Evolutionary conservation across 2,888 invertebrate species (phyloP).

Genomic region (Mylabris sibirica): DNA sequence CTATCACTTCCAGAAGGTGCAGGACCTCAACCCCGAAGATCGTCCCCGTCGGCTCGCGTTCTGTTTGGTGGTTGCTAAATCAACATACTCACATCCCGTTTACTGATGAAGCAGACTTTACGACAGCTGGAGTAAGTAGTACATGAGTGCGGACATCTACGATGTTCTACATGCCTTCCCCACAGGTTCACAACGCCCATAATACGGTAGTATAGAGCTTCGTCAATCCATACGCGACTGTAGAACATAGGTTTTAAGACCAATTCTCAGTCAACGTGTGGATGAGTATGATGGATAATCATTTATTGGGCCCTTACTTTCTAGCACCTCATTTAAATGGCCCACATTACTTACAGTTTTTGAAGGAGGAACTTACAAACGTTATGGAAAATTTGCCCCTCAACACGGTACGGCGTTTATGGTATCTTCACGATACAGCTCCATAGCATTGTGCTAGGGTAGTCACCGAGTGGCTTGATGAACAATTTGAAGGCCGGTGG

Average conservation of each 20-base stretch:
- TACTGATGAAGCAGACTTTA: slow-evolving; percentile 19
- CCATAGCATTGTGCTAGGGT: neutral
- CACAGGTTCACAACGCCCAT: neutral
- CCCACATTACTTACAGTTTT: neutral
- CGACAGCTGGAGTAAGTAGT: neutral
- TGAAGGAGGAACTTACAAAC: neutral
- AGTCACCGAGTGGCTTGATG: neutral
- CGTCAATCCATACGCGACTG: neutral
- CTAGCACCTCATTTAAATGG: neutral
- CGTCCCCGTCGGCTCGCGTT: slow-evolving; percentile 30
- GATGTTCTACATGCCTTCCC: neutral
- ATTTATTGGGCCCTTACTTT: neutral
- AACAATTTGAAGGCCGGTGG: neutral
- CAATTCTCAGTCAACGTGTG: neutral
- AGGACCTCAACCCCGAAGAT: slow-evolving; percentile 27
- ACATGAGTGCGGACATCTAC: neutral
- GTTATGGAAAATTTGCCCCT: neutral
- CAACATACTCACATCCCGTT: slow-evolving; percentile 11
- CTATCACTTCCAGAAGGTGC: slow-evolving; percentile 32
- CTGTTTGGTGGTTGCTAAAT: slow-evolving; percentile 23
- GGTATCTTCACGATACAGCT: neutral
- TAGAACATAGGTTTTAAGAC: neutral
- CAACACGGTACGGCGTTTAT: neutral
- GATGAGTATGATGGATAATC: neutral
- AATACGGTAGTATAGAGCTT: neutral